phyloP scores from a whole-genome alignment of 1,140 invertebrate species.

The Alviniconcha marisindica region DNA sequence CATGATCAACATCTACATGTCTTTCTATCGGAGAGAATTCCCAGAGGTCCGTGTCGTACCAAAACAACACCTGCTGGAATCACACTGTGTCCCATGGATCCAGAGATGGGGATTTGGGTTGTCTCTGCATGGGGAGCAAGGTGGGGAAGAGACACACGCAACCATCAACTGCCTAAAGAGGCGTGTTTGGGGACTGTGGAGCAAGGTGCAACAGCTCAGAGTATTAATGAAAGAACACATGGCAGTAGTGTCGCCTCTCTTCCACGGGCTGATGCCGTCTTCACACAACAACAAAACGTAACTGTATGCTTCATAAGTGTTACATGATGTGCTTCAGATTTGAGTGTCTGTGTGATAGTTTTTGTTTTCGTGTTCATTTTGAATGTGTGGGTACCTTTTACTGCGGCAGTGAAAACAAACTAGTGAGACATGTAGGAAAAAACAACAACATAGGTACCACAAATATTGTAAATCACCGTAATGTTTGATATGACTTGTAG shows the following conservation, averaged over 20 bases:
- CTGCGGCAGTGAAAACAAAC: too few species aligned
- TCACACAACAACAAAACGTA: too few species aligned
- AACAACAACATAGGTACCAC: too few species aligned
- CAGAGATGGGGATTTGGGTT: not conserved
- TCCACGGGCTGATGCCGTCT: conserved; percentile 10
- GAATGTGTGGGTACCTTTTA: too few species aligned
- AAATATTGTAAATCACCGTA: too few species aligned
- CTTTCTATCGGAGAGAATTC: not conserved
- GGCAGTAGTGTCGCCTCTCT: not conserved
- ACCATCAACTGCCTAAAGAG: not conserved
- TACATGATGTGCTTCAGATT: too few species aligned
- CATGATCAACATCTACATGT: not conserved
- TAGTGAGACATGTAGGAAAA: too few species aligned
- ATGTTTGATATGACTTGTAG: too few species aligned
- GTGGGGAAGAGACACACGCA: not conserved
- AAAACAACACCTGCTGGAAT: conserved; percentile 20
- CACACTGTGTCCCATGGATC: conserved; percentile 7
- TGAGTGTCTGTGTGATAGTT: too few species aligned
- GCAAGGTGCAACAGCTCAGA: not conserved
- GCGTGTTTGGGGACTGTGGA: not conserved
- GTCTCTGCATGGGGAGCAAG: conserved; percentile 15
- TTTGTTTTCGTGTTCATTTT: too few species aligned
- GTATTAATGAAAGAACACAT: not conserved
- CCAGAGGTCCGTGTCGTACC: not conserved
- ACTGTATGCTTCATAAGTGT: too few species aligned